Percentiles rank a stretch among this genome's conserved stretches.
Evolutionary conservation across 2,888 invertebrate species (phyloP).

Genomic region (Ophion costatus): DNA sequence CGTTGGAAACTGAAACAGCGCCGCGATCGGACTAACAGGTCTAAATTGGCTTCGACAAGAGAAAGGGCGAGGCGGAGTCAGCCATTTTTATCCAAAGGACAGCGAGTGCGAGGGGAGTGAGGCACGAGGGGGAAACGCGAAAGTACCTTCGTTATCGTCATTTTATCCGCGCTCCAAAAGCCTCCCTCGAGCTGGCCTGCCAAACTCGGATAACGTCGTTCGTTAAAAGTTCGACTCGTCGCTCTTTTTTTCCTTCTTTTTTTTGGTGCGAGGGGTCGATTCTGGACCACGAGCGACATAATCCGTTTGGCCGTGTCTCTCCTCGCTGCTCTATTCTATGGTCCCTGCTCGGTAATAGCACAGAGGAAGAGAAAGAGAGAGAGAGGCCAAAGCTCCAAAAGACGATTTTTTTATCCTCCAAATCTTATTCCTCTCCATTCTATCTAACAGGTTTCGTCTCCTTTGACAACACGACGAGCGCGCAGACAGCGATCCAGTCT

Average conservation of each 20-base stretch:
- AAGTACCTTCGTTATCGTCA: constrained; percentile 68
- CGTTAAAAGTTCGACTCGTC: constrained; percentile 73
- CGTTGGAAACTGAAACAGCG: constrained; percentile 55
- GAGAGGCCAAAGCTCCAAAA: constrained; percentile 32
- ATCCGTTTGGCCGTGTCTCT: constrained; percentile 54
- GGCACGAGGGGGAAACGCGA: constrained; percentile 7
- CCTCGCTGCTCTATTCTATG: constrained; percentile 51
- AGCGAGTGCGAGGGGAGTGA: constrained; percentile 25
- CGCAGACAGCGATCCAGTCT: constrained; percentile 99
- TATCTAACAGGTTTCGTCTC: constrained; percentile 96
- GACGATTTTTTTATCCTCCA: constrained; percentile 36
- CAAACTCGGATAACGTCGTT: constrained; percentile 77
- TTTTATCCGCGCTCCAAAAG: constrained; percentile 58
- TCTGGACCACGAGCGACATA: constrained; percentile 53
- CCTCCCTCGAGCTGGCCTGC: constrained; percentile 54
- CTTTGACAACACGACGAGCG: constrained; percentile 99
- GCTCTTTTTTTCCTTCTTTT: constrained; percentile 67
- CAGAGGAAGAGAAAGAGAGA: too few relatives aligned
- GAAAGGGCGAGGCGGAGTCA: constrained; percentile 31
- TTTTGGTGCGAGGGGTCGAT: constrained; percentile 58
- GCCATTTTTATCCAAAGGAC: constrained; percentile 60
- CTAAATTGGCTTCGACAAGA: constrained; percentile 63
- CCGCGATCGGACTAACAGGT: constrained; percentile 61
- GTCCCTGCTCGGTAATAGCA: constrained; percentile 42
- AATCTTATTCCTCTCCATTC: constrained; percentile 67